Evolutionary conservation across 2,797 vertebrate genomes (phyloP), one percentile per base, ranked within the genome.

Genomic region (Notolabrus celidotus): DNA sequence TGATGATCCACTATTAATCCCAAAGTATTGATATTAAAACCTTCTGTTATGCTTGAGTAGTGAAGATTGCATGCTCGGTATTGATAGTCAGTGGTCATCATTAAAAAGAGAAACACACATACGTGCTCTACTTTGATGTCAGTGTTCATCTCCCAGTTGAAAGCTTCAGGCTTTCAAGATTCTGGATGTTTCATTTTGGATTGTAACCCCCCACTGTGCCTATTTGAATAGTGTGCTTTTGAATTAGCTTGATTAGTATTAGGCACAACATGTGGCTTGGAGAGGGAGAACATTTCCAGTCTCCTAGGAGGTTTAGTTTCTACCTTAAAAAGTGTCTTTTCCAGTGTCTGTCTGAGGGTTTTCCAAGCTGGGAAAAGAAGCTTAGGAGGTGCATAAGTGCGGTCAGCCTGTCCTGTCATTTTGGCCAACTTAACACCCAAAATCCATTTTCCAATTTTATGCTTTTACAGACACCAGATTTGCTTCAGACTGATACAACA

Each of bases 101-200:
- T 78, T 60, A 7, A 52, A 64, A 53, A 70, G 20, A 3, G 46
- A 61, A 51, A 45, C 33, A 39, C n/a, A 54, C 19, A 72, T 43
- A 83, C 71, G 41, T 63, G 58, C 31, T 75, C 45, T 59, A 45
- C 69, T 88, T 80, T 84, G 77, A 87, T 76, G 74, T 41, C 69
- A 60, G 62, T 19, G 10, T 55, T 82, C 49, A 50, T 77, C 55
- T 75, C 69, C 78, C 54, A 64, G 4, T 50, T 16, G 54, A 23
- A 77, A 67, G 74, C 74, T 74, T 45, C n/a, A 64, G 55, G 64
- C 73, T 83, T 87, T 84, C 61, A 83, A 86, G 77, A 86, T 83
- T 76, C 77, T 57, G 67, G 67, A 34, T 57, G 41, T 71, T 81
- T 83, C 62, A 52, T 81, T 81, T 84, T 74, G 77, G 62, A 73